Evolutionary conservation across 2,113 vertebrate genomes (phyloP).

Genomic region (Dolichallabes microphthalmus): DNA sequence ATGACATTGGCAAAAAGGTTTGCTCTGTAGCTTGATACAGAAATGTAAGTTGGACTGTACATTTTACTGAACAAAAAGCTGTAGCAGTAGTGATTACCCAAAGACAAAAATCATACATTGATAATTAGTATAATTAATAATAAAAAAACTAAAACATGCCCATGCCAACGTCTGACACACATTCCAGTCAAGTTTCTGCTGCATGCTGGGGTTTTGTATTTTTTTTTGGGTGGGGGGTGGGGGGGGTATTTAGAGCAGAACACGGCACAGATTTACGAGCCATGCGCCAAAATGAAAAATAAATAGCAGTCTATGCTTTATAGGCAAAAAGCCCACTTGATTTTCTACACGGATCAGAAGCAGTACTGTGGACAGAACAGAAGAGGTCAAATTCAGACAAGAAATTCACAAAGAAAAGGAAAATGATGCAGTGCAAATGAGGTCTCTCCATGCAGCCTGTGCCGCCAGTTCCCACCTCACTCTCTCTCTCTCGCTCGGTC

Average conservation of each 20-base stretch:
- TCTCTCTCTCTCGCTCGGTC: not conserved
- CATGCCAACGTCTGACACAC: conserved; percentile 15
- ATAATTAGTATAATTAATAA: not conserved
- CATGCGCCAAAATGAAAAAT: conserved; percentile 20
- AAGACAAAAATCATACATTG: not conserved
- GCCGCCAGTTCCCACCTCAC: not conserved
- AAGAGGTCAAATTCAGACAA: conserved; percentile 9
- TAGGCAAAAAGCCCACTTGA: conserved; percentile 13
- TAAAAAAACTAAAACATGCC: not conserved
- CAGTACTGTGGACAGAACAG: conserved; percentile 14
- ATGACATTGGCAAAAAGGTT: not conserved
- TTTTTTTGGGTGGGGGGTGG: no score
- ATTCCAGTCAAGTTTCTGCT: not conserved
- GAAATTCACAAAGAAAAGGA: conserved; percentile 8
- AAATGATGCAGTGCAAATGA: conserved; percentile 42
- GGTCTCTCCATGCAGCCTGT: conserved; percentile 24
- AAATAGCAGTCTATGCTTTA: conserved; percentile 19
- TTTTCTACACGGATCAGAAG: conserved; percentile 29
- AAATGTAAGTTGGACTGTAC: not conserved
- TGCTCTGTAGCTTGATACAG: not conserved
- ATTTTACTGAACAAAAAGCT: conserved; percentile 3
- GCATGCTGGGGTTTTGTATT: conserved; percentile 18
- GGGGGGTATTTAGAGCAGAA: conserved; percentile 26
- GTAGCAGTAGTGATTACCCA: conserved; percentile 20
- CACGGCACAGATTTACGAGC: conserved; percentile 32